Conservation (phyloP, 2,113 vertebrate genomes). For the Psettodes erumei region DNA sequence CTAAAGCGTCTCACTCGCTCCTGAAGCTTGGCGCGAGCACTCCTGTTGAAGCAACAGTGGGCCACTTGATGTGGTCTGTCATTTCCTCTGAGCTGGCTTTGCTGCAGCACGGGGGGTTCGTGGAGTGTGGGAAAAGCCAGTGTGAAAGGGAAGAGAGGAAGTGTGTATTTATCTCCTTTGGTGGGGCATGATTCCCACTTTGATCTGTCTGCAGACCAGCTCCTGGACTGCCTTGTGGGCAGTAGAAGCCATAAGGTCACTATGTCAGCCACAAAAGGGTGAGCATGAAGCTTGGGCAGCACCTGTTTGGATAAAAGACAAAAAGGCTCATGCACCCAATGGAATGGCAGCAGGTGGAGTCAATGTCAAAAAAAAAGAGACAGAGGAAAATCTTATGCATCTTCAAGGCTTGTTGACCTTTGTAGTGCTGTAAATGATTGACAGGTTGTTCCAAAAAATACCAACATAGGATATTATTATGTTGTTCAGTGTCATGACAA, state of each 20-base stretch:
- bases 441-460: conserved; percentile 9
- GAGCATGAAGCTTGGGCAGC: conserved; percentile 6
- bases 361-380: not conserved
- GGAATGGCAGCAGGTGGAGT: conserved; percentile 33
- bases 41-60: conserved; percentile 67
- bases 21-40: conserved; percentile 48
- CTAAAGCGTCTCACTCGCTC: conserved; percentile 40
- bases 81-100: conserved; percentile 78
- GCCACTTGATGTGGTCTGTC: conserved; percentile 82
- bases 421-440: conserved; percentile 8
- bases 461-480: not conserved
- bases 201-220: conserved; percentile 74
- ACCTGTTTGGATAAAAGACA: conserved; percentile 46
- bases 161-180: conserved; percentile 84
- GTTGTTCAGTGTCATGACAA: conserved; percentile 42
- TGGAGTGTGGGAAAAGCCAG: conserved; percentile 80
- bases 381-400: not conserved
- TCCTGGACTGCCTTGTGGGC: conserved; percentile 50
- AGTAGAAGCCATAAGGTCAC: conserved; percentile 54
- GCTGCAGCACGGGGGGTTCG: conserved; percentile 60
- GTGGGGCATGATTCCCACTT: conserved; percentile 78
- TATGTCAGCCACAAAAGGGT: conserved; percentile 42
- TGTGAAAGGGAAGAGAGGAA: conserved; percentile 80
- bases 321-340: not conserved
- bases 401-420: not conserved